These are phyloP conservation scores for Python bivittatus DNA, from an alignment of 2,113 vertebrate genomes.

Conservation along the genomic window DNA sequence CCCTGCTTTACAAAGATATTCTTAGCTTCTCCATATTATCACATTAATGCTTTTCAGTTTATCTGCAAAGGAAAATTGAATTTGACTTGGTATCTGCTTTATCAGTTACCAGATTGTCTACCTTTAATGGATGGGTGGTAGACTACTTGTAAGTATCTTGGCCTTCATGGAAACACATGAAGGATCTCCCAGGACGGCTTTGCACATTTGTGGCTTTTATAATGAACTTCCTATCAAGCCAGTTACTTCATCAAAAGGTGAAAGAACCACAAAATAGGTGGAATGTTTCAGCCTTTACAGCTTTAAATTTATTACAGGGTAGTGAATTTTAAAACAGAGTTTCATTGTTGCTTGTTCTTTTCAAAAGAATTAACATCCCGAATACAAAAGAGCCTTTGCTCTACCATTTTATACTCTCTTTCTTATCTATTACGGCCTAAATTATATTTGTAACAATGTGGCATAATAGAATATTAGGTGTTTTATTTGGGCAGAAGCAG, in stretches of 20 bases:
- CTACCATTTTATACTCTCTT: not conserved
- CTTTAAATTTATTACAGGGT: constrained; percentile 25
- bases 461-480: constrained; percentile 28
- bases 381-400: constrained; percentile 24
- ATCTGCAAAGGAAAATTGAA: not conserved
- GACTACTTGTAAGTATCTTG: not conserved
- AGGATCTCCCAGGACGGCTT: not conserved
- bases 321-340: constrained; percentile 30
- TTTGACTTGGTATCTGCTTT: constrained; percentile 14
- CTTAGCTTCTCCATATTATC: constrained; percentile 3
- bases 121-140: not conserved
- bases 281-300: constrained; percentile 11
- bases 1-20: not conserved
- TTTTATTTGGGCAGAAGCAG: constrained; percentile 20
- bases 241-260: not conserved
- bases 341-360: constrained; percentile 17
- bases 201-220: not conserved
- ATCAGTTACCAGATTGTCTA: not conserved
- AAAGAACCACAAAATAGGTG: not conserved
- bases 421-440: constrained; percentile 20
- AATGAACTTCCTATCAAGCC: not conserved
- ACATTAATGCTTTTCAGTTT: not conserved
- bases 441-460: constrained; percentile 20
- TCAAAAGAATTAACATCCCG: constrained; percentile 19
- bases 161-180: not conserved